phyloP scores from a whole-genome alignment of 2,888 invertebrate genomes.

The Trichacis sp. region DNA sequence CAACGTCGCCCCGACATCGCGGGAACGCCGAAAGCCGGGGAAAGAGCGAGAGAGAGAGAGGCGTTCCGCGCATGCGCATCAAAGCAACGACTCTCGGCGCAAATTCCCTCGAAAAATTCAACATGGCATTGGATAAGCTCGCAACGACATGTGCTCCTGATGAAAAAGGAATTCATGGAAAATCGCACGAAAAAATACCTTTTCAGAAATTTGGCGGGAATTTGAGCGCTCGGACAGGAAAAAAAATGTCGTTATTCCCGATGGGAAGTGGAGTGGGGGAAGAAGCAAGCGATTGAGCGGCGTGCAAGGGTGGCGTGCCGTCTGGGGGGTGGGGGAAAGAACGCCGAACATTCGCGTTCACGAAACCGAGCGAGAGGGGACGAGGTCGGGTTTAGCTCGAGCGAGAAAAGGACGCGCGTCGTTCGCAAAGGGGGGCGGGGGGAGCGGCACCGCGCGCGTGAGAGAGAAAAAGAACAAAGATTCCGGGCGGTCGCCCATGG shows the following conservation, averaged over 20 bases:
- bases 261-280: too few relatives aligned
- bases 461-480: conserved; percentile 38
- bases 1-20: conserved; percentile 64
- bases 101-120: too few relatives aligned
- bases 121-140: too few relatives aligned
- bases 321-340: conserved; percentile 37
- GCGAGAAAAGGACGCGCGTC: not conserved
- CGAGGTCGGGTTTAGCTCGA: not conserved
- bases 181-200: too few relatives aligned
- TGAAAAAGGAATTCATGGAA: too few relatives aligned
- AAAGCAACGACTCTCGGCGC: too few relatives aligned
- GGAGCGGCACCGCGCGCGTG: not conserved
- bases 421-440: not conserved
- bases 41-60: conserved; percentile 22
- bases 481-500: conserved; percentile 10
- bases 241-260: too few relatives aligned
- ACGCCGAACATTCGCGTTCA: conserved; percentile 20
- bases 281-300: conserved; percentile 16
- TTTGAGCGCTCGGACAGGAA: too few relatives aligned
- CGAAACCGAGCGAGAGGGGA: conserved; percentile 14
- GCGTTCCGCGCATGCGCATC: too few relatives aligned
- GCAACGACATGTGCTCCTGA: too few relatives aligned
- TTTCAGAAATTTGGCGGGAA: too few relatives aligned
- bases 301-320: too few relatives aligned
- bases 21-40: conserved; percentile 48